Conservation (phyloP, 2,888 invertebrate species). For the Scaptomyza parva region DNA sequence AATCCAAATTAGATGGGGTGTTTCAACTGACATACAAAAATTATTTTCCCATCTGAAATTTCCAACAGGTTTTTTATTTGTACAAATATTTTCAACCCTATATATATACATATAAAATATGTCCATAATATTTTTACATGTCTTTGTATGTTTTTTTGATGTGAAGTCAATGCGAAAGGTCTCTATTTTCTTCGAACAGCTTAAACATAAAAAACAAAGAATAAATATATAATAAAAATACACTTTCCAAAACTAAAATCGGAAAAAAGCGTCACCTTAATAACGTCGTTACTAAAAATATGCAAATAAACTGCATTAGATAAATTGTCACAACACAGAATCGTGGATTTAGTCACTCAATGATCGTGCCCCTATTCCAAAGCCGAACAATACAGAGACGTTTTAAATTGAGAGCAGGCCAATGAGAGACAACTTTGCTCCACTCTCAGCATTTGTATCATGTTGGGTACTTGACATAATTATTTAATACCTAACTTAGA, state of each 20-base stretch:
- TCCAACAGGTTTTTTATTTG: no score
- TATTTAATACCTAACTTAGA: background rate
- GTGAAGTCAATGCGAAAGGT: no score
- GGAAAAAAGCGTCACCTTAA: background rate
- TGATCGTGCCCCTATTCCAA: constrained; percentile 7
- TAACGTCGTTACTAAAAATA: constrained; percentile 1
- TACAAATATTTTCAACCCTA: background rate
- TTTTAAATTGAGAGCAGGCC: constrained; percentile 14
- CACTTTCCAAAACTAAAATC: background rate
- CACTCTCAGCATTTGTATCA: background rate
- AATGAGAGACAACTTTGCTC: constrained; percentile 7
- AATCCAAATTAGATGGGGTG: constrained; percentile 10
- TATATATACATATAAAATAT: no score
- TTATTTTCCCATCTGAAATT: background rate
- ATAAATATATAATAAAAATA: background rate
- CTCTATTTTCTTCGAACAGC: no score
- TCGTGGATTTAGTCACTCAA: constrained; percentile 2
- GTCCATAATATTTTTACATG: no score
- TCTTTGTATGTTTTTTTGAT: no score
- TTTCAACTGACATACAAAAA: constrained; percentile 1
- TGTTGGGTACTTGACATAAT: constrained; percentile 7
- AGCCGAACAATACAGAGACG: background rate
- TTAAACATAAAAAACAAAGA: background rate
- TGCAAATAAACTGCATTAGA: constrained; percentile 7
- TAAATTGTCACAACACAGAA: constrained; percentile 10